These are phyloP conservation scores for Galaxias olidus DNA, from an alignment of 2,797 vertebrate genomes.

Conservation along the genomic window DNA sequence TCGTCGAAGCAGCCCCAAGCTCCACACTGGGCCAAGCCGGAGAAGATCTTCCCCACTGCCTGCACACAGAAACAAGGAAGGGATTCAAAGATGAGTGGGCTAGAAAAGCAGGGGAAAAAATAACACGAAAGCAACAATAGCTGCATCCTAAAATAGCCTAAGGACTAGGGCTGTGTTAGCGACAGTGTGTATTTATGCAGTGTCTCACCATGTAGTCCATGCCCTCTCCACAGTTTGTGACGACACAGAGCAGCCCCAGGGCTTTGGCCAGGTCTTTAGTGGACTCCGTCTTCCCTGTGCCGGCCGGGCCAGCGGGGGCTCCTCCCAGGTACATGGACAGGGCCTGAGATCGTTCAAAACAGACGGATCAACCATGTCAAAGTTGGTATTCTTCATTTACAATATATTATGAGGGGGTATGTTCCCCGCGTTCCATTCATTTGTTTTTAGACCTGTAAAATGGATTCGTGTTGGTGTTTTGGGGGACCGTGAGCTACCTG, in stretches of 20 bases:
- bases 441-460: too few species aligned
- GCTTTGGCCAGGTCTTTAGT: constrained; percentile 98
- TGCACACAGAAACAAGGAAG: constrained; percentile 47
- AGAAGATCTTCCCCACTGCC: constrained; percentile 96
- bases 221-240: constrained; percentile 97
- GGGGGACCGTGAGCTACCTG: constrained; percentile 77
- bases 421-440: too few species aligned
- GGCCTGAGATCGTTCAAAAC: constrained; percentile 72
- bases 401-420: too few species aligned
- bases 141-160: too few species aligned
- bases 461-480: neutral
- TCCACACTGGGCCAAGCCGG: constrained; percentile 93
- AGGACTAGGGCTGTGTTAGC: neutral
- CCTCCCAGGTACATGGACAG: constrained; percentile 98
- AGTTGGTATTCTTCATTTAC: too few species aligned
- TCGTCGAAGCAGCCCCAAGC: constrained; percentile 99
- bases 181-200: neutral
- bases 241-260: constrained; percentile 91
- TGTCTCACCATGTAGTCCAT: constrained; percentile 93
- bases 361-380: constrained; percentile 4
- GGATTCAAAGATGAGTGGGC: neutral
- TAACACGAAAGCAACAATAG: neutral
- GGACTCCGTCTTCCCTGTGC: constrained; percentile 97
- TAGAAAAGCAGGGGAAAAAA: neutral
- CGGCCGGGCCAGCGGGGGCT: constrained; percentile 92